Evolutionary conservation across 2,113 vertebrate genomes (phyloP), one percentile per base, ranked within the genome.

Genomic region (Falco punctatus): DNA sequence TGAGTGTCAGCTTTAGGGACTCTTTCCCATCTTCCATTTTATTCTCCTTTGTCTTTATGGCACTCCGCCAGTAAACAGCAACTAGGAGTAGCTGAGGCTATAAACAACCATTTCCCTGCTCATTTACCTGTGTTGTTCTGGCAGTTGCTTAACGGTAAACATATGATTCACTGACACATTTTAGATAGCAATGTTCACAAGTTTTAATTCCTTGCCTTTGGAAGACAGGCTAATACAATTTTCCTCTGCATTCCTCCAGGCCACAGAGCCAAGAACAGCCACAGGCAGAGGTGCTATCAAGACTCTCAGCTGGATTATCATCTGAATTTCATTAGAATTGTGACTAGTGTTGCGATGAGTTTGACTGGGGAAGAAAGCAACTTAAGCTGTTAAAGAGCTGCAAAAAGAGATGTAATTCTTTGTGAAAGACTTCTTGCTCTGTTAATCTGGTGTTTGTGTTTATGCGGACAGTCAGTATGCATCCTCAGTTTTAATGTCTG

Each of bases 301-400:
- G 70, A 75, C 65, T n/a, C 55, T 9, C 73, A 80, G 32, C 51
- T 90, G 62, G 20, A 72, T 91, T 91, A 90, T 81, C 44, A 57
- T 91, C 49, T 90, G 91, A 95, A 91, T 92, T 91, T 90, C n/a
- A 77, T 94, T 95, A 87, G 44, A 54, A 80, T 92, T 91, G 66
- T 91, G 78, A 94, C 73, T 62, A 97, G 73, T 82, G 70, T n/a
- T 0, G 1, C 57, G 13, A 55, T 72, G 44, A 71, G 58, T 38
- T 72, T 81, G 57, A 64, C 19, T 35, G 21, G 32, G 10, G 52
- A 3, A 48, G 78, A 64, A 78, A 11, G 5, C 23, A 82, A 72
- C 49, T 52, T 90, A 69, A 89, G 86, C 81, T 91, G 46, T 74
- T 82, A 70, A 93, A 86, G 67, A 91, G 27, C 52, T 90, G 35